phyloP scores from a whole-genome alignment of 2,113 vertebrate genomes.

The Echinops telfairi region DNA sequence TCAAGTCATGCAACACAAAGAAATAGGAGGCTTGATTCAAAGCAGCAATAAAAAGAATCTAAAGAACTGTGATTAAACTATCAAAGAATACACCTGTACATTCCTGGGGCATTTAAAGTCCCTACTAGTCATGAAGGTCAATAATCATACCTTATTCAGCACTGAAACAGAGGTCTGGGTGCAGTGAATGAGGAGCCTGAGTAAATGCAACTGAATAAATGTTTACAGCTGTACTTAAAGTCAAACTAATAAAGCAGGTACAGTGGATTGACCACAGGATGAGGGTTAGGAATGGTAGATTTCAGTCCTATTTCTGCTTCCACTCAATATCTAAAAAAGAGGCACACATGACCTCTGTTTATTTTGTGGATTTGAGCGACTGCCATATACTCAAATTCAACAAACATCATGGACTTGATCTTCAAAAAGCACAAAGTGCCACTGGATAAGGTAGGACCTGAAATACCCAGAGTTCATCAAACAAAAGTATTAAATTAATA shows the following conservation, averaged over 20 bases:
- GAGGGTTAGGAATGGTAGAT: background rate
- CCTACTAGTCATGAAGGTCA: background rate
- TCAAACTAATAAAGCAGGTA: background rate
- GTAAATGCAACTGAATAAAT: conserved; percentile 16
- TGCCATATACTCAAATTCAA: background rate
- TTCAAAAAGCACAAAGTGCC: background rate
- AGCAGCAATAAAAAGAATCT: background rate
- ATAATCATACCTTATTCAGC: background rate
- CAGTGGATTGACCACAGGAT: background rate
- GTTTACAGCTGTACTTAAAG: background rate
- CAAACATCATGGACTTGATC: background rate
- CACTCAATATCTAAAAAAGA: too few relatives aligned
- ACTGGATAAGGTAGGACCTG: background rate
- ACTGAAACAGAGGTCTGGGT: background rate
- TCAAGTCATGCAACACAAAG: too few relatives aligned
- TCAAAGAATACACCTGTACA: background rate
- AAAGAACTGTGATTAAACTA: background rate
- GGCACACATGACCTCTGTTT: background rate
- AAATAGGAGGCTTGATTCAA: background rate
- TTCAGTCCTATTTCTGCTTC: background rate
- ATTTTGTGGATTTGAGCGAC: background rate
- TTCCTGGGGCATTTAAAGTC: background rate
- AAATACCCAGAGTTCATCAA: background rate
- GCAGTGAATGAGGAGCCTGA: background rate
- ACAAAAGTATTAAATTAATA: conserved; percentile 47